Base-by-base conservation (phyloP, 2,113 vertebrate species). In the Toxotes chatareus region DNA sequence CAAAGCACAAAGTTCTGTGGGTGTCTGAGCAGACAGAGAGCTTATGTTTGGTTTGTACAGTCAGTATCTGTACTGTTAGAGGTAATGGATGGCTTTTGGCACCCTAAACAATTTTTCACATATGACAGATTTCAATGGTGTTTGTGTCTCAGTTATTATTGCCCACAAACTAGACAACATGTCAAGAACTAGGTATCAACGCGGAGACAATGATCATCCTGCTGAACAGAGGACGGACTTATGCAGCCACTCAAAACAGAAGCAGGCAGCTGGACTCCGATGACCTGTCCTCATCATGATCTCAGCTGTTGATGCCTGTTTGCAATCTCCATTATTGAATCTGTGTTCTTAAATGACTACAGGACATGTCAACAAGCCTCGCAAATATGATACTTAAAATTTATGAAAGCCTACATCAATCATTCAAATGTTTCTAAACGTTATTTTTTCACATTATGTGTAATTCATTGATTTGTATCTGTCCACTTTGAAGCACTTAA, bases 1-100 rank as follows among this genome's bases (percentile, higher is more conserved):
- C 86, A 94, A 91, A 92, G 88, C 65, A 44, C 11, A 27, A 27
- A 44, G 34, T 84, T 84, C 36, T 82, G 66, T 66, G 67, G 81
- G 75, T 11, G 62, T 83, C n/a, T n/a, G 63, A 80, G 76, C 57
- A 84, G 87, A 86, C 73, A 61, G 75, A 57, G 65, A n/a, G 65
- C 51, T 78, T 68, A 1, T 57, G 73, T 78, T 89, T 82, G 63
- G 61, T 71, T 82, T 73, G 68, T 67, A 79, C 42, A 76, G 66
- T 90, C 85, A 80, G 80, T 68, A 65, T 83, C 38, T 73, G 72
- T 65, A 32, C 66, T 67, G 36, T 3, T 11, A 73, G 60, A 64
- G 0, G 5, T 7, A n/a, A n/a, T 47, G n/a, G 21, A 44, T 0
- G 32, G 65, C 27, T 65, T 65, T 69, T 49, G 44, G 44, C 65